Evolutionary conservation across 2,113 vertebrate species (phyloP), one percentile per base, ranked within the genome.

Genomic region (Nerophis ophidion): DNA sequence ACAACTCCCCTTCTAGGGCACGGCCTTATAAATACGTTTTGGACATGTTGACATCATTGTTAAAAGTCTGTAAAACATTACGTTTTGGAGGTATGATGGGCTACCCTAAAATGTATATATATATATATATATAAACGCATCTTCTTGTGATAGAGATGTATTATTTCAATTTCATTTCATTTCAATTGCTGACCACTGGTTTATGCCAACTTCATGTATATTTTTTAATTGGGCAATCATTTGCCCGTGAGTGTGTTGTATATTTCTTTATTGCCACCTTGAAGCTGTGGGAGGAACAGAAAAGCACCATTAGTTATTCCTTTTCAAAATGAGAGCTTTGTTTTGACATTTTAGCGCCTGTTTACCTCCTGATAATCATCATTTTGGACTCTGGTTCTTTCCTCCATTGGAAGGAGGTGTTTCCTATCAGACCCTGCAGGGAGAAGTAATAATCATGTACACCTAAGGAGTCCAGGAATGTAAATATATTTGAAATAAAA

Each of bases 281-380:
- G 68, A 12, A 6, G 38, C 84, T 86, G 74, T n/a, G 8, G 40
- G 36, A 46, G 7, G 5, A 63, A 17, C 5, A 3, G 40, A 15
- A 16, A 49, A 7, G 6, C 4, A 3, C 40, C 0, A 42, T 13
- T 44, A 15, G 3, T 0, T 12, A 12, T 62, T 26, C 8, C 0
- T 11, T 17, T 9, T 12, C 42, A 1, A 10, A 38, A 60, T 4
- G 0, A 8, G 13, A 59, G 40, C 5, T 5, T 58, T 3, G 36
- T 10, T n/a, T 8, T 34, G 11, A 56, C 5, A 0, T 6, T 1
- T 51, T 0, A 3, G 0, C 3, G 36, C 38, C 47, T 44, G 9
- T 55, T 63, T 14, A 84, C 85, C 81, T 87, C 76, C 16, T 56
- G 54, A 34, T 85, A 87, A 1, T 38, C 13, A 0, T 35, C 48